Evolutionary conservation across 2,113 vertebrate genomes (phyloP), one percentile per base, ranked within the genome.

Genomic region (Hippocampus comes): DNA sequence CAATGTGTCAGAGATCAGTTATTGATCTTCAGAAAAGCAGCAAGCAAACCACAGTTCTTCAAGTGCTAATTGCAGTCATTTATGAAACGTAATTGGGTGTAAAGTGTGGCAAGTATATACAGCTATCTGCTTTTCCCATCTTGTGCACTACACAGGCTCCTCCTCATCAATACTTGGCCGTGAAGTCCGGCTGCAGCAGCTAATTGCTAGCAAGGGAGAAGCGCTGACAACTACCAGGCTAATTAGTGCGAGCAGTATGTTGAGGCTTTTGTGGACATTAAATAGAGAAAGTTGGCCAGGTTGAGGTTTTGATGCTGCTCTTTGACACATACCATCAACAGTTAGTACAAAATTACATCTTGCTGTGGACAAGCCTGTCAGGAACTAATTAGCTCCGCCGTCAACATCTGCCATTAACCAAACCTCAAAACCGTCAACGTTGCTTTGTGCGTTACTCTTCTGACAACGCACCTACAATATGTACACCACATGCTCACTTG

Each of bases 301-400:
- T 41, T 59, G 38, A 25, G 78, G 48, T 66, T 80, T 67, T 51
- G 68, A 67, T 73, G 80, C 72, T 83, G 82, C 86, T 86, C 72
- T 82, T 83, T 86, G 73, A 68, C 84, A 84, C 78, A 78, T 79
- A 86, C 83, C 78, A 85, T 81, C 82, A 87, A 86, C 78, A 84
- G 83, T 86, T 88, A 86, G 88, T 89, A 86, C 83, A 90, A 65
- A 84, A 72, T 72, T 68, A 72, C 82, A 82, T 86, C 78, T 83
- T 72, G 71, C 78, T 77, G 80, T 71, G 78, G 81, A 85, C 83
- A 80, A 69, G 68, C 74, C 81, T 67, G 72, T 81, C 67, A 49
- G 81, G 70, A 68, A 79, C 82, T 87, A 87, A 89, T 89, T 86
- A 88, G 70, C 70, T 49, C 61, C 64, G 70, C 67, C 69, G 76